Evolutionary conservation across 30 jellyfish, hydroid and myxozoan species (phyloP), one percentile per base, ranked within the genome.

Genomic region (Cassiopea andromeda): DNA sequence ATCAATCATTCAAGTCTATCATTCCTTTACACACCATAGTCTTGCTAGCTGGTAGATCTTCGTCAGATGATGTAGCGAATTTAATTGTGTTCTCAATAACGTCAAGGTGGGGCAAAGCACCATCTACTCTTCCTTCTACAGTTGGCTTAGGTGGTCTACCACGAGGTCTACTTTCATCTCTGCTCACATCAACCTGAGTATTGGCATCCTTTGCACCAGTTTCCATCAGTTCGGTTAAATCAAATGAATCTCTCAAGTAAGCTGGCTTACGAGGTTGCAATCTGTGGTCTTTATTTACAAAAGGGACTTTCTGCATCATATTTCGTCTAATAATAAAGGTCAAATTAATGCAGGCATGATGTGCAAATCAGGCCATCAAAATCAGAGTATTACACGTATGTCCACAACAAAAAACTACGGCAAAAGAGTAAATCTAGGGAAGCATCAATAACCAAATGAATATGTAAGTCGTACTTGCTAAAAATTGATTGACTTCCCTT

Each of bases 221-320:
- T 59, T 48, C 85, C 18, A 87, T 74, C 60, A 77, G 70, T 57
- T 48, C 69, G 44, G 48, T 80, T 44, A 87, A 73, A 71, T 87
- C 94, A 76, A 58, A 87, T 8, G 94, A 87, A 15, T 78, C 87
- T 12, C 90, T 64, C 16, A 87, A 71, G 74, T 87, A 87, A 44
- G 78, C 94, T 1, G 94, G 94, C 18, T 87, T 87, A 14, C 94
- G 80, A 2, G 94, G 94, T 79, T 46, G 44, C 66, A 82, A 83
- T 72, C 94, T 87, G 43, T n/a, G 82, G 13, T 77, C 78, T n/a
- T 77, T 67, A 73, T 73, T 17, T 66, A 70, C 50, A 50, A 7
- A 50, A 60, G 45, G 60, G 16, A 70, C 19, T 2, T 9, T 70
- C 19, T 70, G 79, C 79, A 70, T 5, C 75, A 66, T 13, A 66